phyloP scores from a whole-genome alignment of 2,888 invertebrate species.

The Holacanthella duospinosa region DNA sequence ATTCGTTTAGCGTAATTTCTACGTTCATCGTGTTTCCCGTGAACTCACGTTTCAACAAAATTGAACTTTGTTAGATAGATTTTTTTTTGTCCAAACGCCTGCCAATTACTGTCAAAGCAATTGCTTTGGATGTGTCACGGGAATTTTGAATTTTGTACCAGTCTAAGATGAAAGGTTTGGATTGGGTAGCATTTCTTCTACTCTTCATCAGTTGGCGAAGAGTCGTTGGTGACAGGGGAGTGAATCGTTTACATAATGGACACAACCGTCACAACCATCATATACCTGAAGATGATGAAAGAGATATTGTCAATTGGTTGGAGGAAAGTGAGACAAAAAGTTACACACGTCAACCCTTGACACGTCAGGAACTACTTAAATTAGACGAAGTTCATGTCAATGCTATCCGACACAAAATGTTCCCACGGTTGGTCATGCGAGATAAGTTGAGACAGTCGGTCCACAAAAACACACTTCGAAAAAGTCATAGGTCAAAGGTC shows the following conservation, averaged over 20 bases:
- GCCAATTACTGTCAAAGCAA: neutral
- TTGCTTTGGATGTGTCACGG: neutral
- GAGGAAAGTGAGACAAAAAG: neutral
- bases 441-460: neutral
- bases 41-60: too few relatives aligned
- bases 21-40: too few relatives aligned
- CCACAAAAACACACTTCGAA: neutral
- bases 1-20: too few relatives aligned
- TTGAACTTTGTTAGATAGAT: too few relatives aligned
- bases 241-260: neutral
- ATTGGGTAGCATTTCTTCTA: slow-evolving; percentile 28
- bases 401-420: slow-evolving; percentile 5
- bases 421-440: neutral
- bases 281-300: neutral
- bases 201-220: slow-evolving; percentile 31
- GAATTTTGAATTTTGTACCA: neutral
- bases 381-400: neutral
- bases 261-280: neutral
- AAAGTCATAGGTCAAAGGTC: neutral
- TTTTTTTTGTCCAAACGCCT: too few relatives aligned
- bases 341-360: neutral
- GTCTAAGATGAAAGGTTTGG: slow-evolving; percentile 25
- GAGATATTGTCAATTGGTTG: neutral
- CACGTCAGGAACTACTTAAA: neutral
- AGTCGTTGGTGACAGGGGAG: slow-evolving; percentile 2